Percentiles rank a stretch among this genome's conserved stretches.
Evolutionary conservation across 2,113 vertebrate species (phyloP).

Genomic region (Indri indri): DNA sequence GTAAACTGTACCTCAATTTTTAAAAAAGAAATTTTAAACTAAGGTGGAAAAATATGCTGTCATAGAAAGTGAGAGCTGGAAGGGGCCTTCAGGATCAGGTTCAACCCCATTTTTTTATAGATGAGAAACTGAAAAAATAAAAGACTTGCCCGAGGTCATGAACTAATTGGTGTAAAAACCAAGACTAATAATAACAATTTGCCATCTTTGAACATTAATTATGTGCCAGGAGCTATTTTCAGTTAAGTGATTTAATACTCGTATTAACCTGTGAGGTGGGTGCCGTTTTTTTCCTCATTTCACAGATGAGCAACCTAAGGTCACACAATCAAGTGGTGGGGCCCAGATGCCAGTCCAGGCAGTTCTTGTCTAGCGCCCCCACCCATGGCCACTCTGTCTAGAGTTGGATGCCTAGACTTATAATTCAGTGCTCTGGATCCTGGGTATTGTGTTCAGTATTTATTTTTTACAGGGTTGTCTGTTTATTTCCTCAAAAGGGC

Average conservation of each 20-base stretch:
- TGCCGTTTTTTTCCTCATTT: not conserved
- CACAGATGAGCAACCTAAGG: conserved; percentile 12
- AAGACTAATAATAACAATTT: not conserved
- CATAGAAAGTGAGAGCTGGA: not conserved
- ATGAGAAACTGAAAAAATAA: not conserved
- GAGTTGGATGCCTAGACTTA: not conserved
- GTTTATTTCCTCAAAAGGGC: conserved; percentile 4
- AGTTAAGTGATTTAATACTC: not conserved
- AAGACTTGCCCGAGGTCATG: not conserved
- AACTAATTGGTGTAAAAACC: not conserved
- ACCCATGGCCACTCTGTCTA: not conserved
- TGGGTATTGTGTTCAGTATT: not conserved
- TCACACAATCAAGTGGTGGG: not conserved
- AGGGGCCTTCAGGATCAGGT: not conserved
- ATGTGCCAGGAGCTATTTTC: conserved; percentile 18
- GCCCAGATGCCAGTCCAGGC: not conserved
- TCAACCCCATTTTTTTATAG: not conserved
- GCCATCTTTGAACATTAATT: conserved; percentile 28
- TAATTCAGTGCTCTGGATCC: not conserved
- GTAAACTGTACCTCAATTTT: not conserved
- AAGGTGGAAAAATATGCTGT: not conserved
- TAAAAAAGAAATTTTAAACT: not conserved
- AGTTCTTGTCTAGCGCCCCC: not conserved
- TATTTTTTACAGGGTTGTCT: not conserved
- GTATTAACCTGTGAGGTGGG: not conserved